Evolutionary conservation across 2,113 vertebrate species (phyloP), one percentile per base, ranked within the genome.

Genomic region (Centropus unirufus): DNA sequence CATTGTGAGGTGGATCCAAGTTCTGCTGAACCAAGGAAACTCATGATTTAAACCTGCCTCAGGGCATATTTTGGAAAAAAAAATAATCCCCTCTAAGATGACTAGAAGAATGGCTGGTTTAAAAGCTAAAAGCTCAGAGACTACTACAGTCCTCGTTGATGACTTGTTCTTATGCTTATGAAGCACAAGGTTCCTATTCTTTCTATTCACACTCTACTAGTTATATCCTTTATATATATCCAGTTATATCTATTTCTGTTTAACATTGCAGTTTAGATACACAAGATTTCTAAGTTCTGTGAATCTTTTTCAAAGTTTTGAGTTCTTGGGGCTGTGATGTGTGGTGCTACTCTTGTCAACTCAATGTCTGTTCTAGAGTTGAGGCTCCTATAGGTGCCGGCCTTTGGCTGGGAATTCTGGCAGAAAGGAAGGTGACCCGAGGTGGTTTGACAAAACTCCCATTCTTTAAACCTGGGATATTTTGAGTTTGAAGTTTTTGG

Each of bases 101-200:
- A 68, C 16, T 40, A 51, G 55, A 51, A 8, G 44, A 59, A 26
- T 58, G 9, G 34, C 14, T 51, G 2, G 81, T 40, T 89, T 83
- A 59, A 83, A 87, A 66, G 18, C 3, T 47, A 49, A 39, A 2
- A 14, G 1, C 4, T 5, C 19, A 30, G 0, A 14, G 9, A 52
- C 6, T 77, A 92, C 16, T 19, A 22, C 8, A 29, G 29, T 46
- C 14, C 5, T 7, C 21, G n/a, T 46, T 44, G 30, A 15, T 78
- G 30, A 42, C 22, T 32, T 27, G 11, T 76, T 76, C 77, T 73
- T 83, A 24, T n/a, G 30, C 55, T 68, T 64, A 40, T 36, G 44
- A 88, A 88, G 61, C 26, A 13, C 22, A 54, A 21, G 20, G 24
- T 83, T 76, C 13, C 58, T 46, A 7, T 66, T 80, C 17, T 40